Evolutionary conservation across 2,888 invertebrate genomes (phyloP).

Genomic region (Xestia sexstrigata): DNA sequence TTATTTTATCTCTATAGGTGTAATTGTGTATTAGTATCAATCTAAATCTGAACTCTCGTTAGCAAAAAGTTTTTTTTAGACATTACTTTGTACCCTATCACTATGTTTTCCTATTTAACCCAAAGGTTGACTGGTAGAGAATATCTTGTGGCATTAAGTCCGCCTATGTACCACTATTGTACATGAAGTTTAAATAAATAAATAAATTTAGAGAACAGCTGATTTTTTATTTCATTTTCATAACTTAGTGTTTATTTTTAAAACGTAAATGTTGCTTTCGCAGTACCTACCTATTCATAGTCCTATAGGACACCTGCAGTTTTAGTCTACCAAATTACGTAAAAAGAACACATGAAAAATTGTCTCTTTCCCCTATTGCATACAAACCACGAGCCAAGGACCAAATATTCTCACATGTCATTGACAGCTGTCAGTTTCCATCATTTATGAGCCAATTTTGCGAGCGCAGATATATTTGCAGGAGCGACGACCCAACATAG

Average conservation of each 20-base stretch:
- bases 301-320: background rate
- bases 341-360: background rate
- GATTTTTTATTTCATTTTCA: background rate
- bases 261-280: background rate
- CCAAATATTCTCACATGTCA: constrained; percentile 4
- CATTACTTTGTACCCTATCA: no score
- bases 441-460: constrained; percentile 34
- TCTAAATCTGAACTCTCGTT: no score
- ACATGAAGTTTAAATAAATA: no score
- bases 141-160: no score
- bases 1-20: no score
- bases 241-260: background rate
- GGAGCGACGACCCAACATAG: constrained; percentile 7
- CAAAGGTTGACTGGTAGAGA: no score
- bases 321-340: background rate
- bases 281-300: background rate
- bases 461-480: constrained; percentile 26
- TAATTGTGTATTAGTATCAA: no score
- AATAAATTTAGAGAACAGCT: background rate
- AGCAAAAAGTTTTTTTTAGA: no score
- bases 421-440: constrained; percentile 51
- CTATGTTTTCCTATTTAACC: no score
- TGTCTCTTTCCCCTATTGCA: background rate
- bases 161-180: no score
- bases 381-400: background rate